phyloP scores from a whole-genome alignment of 1,140 invertebrate genomes.

The Holcopasites calliopsidis region DNA sequence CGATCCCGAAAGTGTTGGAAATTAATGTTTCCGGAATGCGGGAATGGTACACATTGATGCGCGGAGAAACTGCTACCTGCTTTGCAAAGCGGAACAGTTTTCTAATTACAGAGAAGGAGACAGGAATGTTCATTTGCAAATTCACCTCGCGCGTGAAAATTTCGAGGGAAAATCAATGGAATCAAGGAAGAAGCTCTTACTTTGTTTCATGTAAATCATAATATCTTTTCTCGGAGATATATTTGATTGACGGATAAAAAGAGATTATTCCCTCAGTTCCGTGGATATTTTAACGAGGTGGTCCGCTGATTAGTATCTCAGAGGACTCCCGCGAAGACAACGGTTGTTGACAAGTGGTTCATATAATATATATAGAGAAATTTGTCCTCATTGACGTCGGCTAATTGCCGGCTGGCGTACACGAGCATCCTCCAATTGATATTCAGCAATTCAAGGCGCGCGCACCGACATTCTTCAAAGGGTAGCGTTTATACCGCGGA shows the following conservation, averaged over 20 bases:
- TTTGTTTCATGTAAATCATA: no score
- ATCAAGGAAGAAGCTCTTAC: no score
- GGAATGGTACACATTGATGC: no score
- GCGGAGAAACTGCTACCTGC: no score
- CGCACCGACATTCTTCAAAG: constrained; percentile 23
- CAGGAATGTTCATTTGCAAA: no score
- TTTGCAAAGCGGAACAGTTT: no score
- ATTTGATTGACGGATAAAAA: no score
- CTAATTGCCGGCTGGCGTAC: not conserved
- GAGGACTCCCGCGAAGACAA: not conserved
- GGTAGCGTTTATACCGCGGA: not conserved
- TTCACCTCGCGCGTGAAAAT: no score
- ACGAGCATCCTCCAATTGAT: constrained; percentile 19
- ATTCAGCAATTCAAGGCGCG: constrained; percentile 4
- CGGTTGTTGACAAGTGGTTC: not conserved
- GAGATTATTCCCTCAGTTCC: not conserved
- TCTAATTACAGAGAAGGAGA: no score
- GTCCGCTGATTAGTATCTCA: not conserved
- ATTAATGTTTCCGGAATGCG: not conserved
- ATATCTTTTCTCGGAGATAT: no score
- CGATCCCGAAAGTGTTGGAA: not conserved
- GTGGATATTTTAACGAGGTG: not conserved
- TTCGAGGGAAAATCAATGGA: no score
- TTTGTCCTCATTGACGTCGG: not conserved
- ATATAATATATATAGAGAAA: not conserved